Conservation (phyloP, 2,113 vertebrate genomes). For the Neolamprologus toae region DNA sequence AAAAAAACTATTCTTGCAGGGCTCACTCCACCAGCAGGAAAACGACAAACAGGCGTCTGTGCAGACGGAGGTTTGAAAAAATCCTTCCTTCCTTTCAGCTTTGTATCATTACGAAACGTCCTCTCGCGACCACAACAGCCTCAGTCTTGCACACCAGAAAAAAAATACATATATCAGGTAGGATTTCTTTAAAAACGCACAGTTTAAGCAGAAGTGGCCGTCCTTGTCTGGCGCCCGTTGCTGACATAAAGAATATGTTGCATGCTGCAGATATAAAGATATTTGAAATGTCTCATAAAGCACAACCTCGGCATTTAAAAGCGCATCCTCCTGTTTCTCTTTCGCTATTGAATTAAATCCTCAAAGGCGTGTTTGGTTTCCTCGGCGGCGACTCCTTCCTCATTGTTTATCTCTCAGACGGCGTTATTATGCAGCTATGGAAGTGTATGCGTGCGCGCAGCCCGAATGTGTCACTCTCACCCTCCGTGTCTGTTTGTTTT, state of each 20-base stretch:
- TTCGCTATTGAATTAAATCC: conserved; percentile 28
- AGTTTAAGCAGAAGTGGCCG: conserved; percentile 31
- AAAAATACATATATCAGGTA: not conserved
- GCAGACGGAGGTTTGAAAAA: conserved; percentile 53
- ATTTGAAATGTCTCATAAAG: not conserved
- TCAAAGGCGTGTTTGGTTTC: not conserved
- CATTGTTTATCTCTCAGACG: conserved; percentile 42
- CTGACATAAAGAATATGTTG: conserved; percentile 33
- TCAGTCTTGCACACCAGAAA: conserved; percentile 13
- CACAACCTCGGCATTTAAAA: not conserved
- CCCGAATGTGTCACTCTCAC: conserved; percentile 54
- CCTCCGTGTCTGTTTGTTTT: conserved; percentile 37
- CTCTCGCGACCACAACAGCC: conserved; percentile 27
- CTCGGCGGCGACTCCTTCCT: conserved; percentile 11
- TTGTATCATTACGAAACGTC: conserved; percentile 73
- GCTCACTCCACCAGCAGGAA: conserved; percentile 53
- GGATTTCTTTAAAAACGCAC: not conserved
- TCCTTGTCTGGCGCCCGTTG: conserved; percentile 41
- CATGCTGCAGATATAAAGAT: not conserved
- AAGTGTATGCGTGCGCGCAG: conserved; percentile 30
- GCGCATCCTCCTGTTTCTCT: conserved; percentile 5
- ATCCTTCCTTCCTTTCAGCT: conserved; percentile 73
- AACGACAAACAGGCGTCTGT: conserved; percentile 54
- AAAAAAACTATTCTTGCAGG: conserved; percentile 41
- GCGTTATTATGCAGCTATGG: conserved; percentile 34